phyloP scores from a whole-genome alignment of 2,113 vertebrate species.

The Pterocles orientalis region DNA sequence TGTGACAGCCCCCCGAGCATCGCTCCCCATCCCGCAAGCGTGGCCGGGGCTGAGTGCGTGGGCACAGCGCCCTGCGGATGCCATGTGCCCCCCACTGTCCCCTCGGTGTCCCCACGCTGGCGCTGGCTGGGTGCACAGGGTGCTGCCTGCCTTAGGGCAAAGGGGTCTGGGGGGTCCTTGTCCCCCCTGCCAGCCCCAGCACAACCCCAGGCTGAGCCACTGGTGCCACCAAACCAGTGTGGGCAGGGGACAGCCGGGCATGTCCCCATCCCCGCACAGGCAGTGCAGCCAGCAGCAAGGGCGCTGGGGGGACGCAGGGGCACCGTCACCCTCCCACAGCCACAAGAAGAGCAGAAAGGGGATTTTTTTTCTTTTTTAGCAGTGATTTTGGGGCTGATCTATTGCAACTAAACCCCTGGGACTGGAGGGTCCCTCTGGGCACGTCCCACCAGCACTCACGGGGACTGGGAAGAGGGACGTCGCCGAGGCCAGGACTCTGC shows the following conservation, averaged over 20 bases:
- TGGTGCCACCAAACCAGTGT: neutral
- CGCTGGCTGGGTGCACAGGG: neutral
- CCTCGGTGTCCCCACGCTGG: neutral
- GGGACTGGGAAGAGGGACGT: neutral
- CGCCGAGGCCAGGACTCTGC: neutral
- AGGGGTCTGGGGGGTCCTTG: neutral
- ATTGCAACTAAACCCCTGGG: neutral
- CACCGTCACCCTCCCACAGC: neutral
- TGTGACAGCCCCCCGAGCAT: neutral
- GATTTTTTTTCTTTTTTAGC: neutral
- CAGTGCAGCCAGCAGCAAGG: neutral
- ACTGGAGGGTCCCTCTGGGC: neutral
- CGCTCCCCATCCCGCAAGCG: rapidly evolving
- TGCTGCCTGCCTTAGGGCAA: neutral
- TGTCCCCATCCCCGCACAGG: neutral
- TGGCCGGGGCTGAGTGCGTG: neutral
- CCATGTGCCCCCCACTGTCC: neutral
- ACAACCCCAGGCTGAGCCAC: neutral
- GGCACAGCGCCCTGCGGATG: neutral
- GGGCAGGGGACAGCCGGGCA: neutral
- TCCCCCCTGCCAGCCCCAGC: neutral
- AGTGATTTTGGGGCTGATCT: neutral
- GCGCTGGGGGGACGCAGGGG: neutral
- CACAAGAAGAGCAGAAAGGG: neutral
- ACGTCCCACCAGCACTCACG: neutral